phyloP scores from a whole-genome alignment of 2,888 invertebrate species.

The Lasioglossum leucozonium region DNA sequence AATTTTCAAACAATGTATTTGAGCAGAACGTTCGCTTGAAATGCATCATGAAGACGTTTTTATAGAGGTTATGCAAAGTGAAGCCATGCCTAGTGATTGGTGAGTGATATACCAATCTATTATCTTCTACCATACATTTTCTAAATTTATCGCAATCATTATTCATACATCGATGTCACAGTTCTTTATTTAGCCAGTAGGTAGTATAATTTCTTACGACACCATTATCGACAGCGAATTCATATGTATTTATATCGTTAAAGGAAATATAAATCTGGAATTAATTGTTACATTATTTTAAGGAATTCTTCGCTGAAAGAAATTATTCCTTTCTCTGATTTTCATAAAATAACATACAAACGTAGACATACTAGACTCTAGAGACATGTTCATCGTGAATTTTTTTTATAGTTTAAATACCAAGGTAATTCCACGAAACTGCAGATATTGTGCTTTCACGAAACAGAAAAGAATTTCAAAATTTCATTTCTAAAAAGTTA shows the following conservation, averaged over 20 bases:
- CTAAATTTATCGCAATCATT: neutral
- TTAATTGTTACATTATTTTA: too few species aligned
- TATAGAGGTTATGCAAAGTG: neutral
- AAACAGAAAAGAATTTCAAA: too few species aligned
- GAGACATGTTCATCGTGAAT: too few species aligned
- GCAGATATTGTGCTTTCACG: too few species aligned
- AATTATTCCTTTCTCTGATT: neutral
- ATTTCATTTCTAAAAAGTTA: too few species aligned
- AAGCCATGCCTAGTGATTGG: neutral
- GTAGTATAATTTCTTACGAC: neutral
- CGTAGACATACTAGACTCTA: too few species aligned
- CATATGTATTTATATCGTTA: too few species aligned
- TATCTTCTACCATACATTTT: neutral
- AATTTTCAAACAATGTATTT: neutral
- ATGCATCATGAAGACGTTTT: neutral
- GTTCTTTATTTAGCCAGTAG: neutral
- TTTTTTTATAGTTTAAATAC: too few species aligned
- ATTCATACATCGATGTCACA: neutral
- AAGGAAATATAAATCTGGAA: neutral
- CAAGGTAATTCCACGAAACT: too few species aligned
- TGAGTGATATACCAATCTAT: neutral
- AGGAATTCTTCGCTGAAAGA: neutral
- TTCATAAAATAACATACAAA: neutral
- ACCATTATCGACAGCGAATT: neutral
- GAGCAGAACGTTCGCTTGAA: neutral